Evolutionary conservation across 1,140 invertebrate genomes (phyloP), one percentile per base, ranked within the genome.

Genomic region (Drosophila ananassae): DNA sequence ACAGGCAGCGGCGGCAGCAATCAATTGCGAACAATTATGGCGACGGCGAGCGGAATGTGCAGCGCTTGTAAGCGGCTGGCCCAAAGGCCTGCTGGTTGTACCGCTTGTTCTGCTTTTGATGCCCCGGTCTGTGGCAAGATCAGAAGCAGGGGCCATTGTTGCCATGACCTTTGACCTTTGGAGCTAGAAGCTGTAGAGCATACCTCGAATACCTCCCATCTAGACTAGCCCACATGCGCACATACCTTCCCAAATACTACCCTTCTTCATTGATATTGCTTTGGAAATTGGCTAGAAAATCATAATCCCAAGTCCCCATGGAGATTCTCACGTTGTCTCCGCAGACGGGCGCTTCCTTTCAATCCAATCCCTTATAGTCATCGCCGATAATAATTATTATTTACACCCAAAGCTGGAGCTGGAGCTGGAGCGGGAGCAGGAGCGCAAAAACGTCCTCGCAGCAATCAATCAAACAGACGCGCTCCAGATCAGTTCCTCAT

Each of bases 381-480:
- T 50, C 58, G 61, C 50, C 51, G 58, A 55, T 71, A 90, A 90
- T 90, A 90, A 90, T 89, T 89, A 90, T 89, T 89, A 90, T 90
- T 90, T 83, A 83, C 87, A 90, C 87, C 87, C 83, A 90, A 80
- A 69, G 77, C 53, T 75, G 75, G 56, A 80, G 71, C 71, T 51
- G 25, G 56, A 80, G 71, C 71, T 51, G 25, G 25, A 28, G 25
- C 25, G 1, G 25, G 25, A 28, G 25, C 25, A 28, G 25, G 25
- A 28, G 25, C 25, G 63, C 55, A 71, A 63, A 87, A 79, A 76
- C 71, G 58, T 81, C 46, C 58, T 61, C 50, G 64, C 47, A 21
- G 54, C 89, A 90, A 90, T 90, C 87, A 90, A 90, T 90, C 87
- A 90, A 90, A 81, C 76, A 74, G 50, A 48, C 51, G 71, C 80